Evolutionary conservation across 2,797 vertebrate species (phyloP).

Genomic region (Poecilia picta): DNA sequence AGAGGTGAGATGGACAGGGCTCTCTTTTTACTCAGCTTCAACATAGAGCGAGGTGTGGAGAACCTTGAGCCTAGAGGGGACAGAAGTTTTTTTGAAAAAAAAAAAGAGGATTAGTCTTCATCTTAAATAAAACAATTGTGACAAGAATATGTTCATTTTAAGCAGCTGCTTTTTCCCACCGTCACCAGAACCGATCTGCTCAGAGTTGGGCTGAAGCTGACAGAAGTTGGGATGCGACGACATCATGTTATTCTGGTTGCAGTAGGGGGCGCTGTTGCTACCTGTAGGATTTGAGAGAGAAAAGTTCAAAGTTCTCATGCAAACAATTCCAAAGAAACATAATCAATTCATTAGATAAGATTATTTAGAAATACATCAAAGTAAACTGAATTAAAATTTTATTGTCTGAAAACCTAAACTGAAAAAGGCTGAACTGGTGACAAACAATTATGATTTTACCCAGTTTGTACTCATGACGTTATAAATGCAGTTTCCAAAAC

Average conservation of each 20-base stretch:
- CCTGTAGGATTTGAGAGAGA: conserved; percentile 71
- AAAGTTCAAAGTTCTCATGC: conserved; percentile 7
- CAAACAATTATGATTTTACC: background rate
- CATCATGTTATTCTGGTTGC: conserved; percentile 87
- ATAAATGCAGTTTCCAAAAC: background rate
- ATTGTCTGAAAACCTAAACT: background rate
- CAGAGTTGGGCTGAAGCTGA: conserved; percentile 74
- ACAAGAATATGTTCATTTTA: background rate
- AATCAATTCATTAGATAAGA: background rate
- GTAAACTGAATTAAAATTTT: background rate
- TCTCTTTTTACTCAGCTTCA: conserved; percentile 95
- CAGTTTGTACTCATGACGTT: background rate
- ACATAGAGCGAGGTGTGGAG: conserved; percentile 89
- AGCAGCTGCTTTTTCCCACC: conserved; percentile 75
- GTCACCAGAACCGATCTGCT: conserved; percentile 81
- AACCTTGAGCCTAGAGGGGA: conserved; percentile 86
- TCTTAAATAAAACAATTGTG: background rate
- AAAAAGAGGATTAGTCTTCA: background rate
- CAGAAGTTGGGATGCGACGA: conserved; percentile 85
- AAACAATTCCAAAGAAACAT: background rate
- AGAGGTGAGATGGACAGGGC: conserved; percentile 96
- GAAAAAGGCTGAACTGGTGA: background rate
- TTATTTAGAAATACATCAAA: background rate
- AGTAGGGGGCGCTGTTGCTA: conserved; percentile 83
- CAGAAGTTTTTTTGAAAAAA: background rate